Evolutionary conservation across 2,888 invertebrate genomes (phyloP).

Genomic region (Mechanitis mazaeus): DNA sequence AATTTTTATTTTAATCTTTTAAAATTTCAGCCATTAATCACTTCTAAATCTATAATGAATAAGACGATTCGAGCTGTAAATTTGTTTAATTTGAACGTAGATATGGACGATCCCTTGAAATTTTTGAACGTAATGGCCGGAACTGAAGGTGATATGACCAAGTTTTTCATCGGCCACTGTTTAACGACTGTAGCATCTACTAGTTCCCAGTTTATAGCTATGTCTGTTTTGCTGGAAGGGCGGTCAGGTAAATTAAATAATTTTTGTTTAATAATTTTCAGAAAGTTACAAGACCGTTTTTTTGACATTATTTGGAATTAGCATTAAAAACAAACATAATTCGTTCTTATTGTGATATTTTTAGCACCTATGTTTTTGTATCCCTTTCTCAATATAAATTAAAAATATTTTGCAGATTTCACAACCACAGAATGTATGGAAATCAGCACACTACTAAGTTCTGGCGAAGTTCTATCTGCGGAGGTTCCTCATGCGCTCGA

Average conservation of each 20-base stretch:
- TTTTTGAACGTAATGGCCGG: conserved; percentile 51
- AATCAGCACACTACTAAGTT: conserved; percentile 80
- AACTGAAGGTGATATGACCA: conserved; percentile 33
- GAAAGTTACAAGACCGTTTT: too few relatives aligned
- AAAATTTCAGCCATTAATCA: conserved; percentile 43
- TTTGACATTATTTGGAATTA: too few relatives aligned
- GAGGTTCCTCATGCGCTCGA: conserved; percentile 80
- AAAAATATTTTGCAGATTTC: conserved; percentile 67
- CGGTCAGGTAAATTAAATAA: conserved; percentile 50
- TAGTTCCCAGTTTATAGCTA: conserved; percentile 73
- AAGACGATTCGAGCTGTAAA: conserved; percentile 44
- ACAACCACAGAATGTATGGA: conserved; percentile 81
- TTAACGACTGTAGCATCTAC: conserved; percentile 66
- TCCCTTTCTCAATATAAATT: too few relatives aligned
- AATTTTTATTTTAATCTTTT: background rate
- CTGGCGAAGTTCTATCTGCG: conserved; percentile 84
- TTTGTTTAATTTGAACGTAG: conserved; percentile 46
- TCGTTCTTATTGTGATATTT: too few relatives aligned
- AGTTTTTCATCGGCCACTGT: conserved; percentile 57
- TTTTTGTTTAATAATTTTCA: background rate
- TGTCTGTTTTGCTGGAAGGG: conserved; percentile 72
- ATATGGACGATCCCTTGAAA: conserved; percentile 36
- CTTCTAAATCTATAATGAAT: conserved; percentile 44
- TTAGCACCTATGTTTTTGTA: too few relatives aligned
- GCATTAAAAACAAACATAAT: too few relatives aligned